phyloP scores from a whole-genome alignment of 1,140 invertebrate species.

The Hypothenemus hampei region DNA sequence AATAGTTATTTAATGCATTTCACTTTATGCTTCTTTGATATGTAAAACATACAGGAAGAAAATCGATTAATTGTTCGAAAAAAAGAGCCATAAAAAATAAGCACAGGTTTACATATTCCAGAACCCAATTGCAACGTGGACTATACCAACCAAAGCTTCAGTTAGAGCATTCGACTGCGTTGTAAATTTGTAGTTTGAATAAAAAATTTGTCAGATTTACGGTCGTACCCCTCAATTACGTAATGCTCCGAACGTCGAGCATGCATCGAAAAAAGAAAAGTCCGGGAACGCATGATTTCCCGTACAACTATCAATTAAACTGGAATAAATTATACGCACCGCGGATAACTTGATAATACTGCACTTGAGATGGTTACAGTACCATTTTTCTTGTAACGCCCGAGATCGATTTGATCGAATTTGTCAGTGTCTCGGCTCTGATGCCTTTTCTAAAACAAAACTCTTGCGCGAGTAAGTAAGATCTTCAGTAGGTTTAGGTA shows the following conservation, averaged over 20 bases:
- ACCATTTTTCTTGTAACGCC: background rate
- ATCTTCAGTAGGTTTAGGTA: too few species aligned
- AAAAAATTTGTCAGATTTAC: conserved; percentile 4
- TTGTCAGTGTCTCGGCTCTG: conserved; percentile 4
- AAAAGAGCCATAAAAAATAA: too few species aligned
- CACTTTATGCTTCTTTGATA: too few species aligned
- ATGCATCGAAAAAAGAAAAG: conserved; percentile 17
- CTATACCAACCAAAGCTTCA: too few species aligned
- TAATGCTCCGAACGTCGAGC: conserved; percentile 3
- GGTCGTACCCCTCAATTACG: conserved; percentile 10
- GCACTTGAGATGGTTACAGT: background rate
- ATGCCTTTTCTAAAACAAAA: too few species aligned
- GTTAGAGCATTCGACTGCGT: too few species aligned
- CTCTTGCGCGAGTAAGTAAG: background rate
- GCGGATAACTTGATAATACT: conserved; percentile 3
- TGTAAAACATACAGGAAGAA: too few species aligned
- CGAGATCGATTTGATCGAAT: background rate
- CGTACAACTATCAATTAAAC: conserved; percentile 16
- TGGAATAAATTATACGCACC: conserved; percentile 18
- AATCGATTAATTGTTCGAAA: too few species aligned
- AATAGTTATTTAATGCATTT: too few species aligned
- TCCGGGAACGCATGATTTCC: conserved; percentile 12
- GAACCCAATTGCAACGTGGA: too few species aligned
- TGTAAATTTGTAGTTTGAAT: conserved; percentile 4
- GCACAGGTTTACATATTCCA: too few species aligned